A percentile compares a stretch with the other conserved stretches of the same genome.
phyloP scores from a whole-genome alignment of 2,113 vertebrate species.

The Spermophilus dauricus region DNA sequence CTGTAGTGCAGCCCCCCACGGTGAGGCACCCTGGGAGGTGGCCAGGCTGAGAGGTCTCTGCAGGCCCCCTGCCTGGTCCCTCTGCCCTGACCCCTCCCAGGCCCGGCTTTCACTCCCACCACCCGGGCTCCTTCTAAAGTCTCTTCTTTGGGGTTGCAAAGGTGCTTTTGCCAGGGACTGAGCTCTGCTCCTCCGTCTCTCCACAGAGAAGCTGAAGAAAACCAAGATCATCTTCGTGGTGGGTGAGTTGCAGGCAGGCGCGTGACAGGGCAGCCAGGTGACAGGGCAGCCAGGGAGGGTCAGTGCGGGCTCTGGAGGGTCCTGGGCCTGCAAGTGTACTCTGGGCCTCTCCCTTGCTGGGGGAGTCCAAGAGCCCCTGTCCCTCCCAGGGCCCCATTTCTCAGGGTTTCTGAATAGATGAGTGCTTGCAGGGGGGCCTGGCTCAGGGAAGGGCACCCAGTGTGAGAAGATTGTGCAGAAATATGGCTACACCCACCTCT shows the following conservation, averaged over 20 bases:
- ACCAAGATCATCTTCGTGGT: constrained; percentile 99
- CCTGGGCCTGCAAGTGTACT: background rate
- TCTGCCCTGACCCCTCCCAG: background rate
- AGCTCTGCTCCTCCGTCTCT: constrained; percentile 32
- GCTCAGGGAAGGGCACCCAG: constrained; percentile 98
- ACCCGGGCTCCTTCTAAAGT: no score
- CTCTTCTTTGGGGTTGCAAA: background rate
- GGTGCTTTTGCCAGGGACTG: background rate
- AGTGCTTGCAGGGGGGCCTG: constrained; percentile 93
- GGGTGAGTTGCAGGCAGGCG: constrained; percentile 91
- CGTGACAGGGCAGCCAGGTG: fast-evolving
- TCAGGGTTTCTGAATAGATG: background rate
- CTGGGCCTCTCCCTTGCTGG: background rate
- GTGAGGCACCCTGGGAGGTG: background rate
- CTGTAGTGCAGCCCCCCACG: background rate
- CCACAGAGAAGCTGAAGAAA: constrained; percentile 96
- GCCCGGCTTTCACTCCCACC: background rate
- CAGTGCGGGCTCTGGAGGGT: fast-evolving
- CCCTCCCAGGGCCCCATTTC: background rate
- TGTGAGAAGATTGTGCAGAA: constrained; percentile 97
- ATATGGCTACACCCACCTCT: constrained; percentile 98
- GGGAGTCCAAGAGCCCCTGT: background rate
- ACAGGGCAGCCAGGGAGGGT: background rate
- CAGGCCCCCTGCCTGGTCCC: background rate
- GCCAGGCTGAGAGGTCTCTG: background rate